Percentiles rank a stretch among this genome's conserved stretches.
These are phyloP conservation scores for Pachyuromys duprasi DNA, from an alignment of 2,797 vertebrate genomes.

Conservation along the genomic window DNA sequence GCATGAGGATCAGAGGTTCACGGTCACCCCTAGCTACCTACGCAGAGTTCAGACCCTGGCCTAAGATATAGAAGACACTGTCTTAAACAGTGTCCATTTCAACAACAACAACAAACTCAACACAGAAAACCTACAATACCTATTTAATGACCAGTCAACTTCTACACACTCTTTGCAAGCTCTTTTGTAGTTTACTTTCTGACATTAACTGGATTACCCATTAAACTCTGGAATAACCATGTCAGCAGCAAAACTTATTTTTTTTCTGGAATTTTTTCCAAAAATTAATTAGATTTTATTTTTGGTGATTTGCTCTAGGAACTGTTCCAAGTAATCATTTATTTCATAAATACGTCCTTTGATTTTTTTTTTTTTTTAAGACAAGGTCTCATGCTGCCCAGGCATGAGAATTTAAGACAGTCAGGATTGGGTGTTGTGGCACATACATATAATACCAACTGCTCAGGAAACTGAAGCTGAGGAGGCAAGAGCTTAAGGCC, in stretches of 20 bases:
- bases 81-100: neutral
- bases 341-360: neutral
- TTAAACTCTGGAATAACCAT: slow-evolving; percentile 29
- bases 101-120: neutral
- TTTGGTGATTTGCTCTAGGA: slow-evolving; percentile 41
- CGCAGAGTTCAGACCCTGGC: neutral
- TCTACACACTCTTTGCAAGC: neutral
- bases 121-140: neutral
- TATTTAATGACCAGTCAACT: slow-evolving; percentile 36
- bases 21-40: neutral
- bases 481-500: neutral
- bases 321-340: slow-evolving; percentile 10
- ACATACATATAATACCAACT: neutral
- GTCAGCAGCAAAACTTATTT: slow-evolving; percentile 42
- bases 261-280: slow-evolving; percentile 43
- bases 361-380: neutral
- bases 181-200: slow-evolving; percentile 47
- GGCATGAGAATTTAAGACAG: neutral
- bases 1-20: neutral
- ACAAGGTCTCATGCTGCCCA: neutral
- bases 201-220: neutral
- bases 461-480: neutral
- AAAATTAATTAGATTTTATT: neutral
- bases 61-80: neutral
- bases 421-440: neutral